Conservation (phyloP, 2,113 vertebrate genomes). For the Uropsilus gracilis region DNA sequence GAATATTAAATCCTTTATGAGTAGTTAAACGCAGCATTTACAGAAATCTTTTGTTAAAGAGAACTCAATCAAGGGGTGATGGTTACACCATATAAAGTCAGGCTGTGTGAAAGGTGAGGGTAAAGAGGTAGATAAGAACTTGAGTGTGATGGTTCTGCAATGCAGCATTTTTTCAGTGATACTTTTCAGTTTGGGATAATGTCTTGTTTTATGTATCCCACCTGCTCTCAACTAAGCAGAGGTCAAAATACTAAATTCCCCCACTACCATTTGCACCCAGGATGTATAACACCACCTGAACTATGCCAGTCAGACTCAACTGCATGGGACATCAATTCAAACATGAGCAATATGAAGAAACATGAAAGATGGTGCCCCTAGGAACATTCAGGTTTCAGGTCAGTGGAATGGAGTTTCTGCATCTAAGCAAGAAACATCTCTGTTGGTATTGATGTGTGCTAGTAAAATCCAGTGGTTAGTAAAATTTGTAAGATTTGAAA, state of each 20-base stretch:
- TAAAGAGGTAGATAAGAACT: background rate
- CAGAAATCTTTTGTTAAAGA: background rate
- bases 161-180: background rate
- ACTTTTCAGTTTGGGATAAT: background rate
- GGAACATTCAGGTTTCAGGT: background rate
- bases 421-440: background rate
- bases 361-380: background rate
- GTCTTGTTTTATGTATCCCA: background rate
- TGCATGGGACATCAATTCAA: background rate
- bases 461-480: background rate
- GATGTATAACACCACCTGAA: background rate
- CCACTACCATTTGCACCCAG: background rate
- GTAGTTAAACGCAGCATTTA: background rate
- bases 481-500: background rate
- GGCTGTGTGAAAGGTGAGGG: background rate
- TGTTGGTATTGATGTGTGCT: rapidly evolving
- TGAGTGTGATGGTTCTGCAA: background rate
- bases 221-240: background rate
- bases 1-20: background rate
- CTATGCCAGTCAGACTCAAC: background rate
- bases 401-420: background rate
- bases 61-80: background rate
- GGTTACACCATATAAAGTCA: background rate
- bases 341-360: background rate
- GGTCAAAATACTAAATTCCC: background rate